Evolutionary conservation across 2,113 vertebrate genomes (phyloP).

Genomic region (Scomber colias): DNA sequence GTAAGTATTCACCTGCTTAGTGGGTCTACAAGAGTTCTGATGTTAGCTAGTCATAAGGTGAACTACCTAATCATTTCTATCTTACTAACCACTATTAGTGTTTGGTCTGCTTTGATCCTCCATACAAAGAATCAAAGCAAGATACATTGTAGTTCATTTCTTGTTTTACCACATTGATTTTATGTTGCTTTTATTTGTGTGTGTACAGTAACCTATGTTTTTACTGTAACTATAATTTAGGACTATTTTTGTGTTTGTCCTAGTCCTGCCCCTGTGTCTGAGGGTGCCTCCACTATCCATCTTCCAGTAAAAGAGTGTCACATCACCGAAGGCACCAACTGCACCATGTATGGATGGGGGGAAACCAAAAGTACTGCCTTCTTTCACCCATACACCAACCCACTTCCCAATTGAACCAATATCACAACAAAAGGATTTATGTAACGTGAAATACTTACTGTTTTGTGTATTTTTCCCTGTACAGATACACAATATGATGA

Average conservation of each 20-base stretch:
- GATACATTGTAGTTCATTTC: too few relatives aligned
- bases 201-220: neutral
- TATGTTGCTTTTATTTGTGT: neutral
- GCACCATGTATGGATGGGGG: slow-evolving; percentile 98
- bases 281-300: slow-evolving; percentile 91
- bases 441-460: neutral
- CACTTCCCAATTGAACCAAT: neutral
- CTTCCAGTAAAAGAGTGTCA: slow-evolving; percentile 94
- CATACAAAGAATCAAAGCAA: too few relatives aligned
- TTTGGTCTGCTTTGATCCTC: too few relatives aligned
- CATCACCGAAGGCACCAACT: slow-evolving; percentile 91
- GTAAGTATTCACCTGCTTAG: slow-evolving; percentile 64
- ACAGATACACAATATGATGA: slow-evolving; percentile 90
- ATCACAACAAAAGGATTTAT: neutral
- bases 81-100: too few relatives aligned
- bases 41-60: neutral
- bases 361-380: slow-evolving; percentile 93
- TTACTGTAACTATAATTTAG: slow-evolving; percentile 30
- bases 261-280: slow-evolving; percentile 91
- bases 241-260: slow-evolving; percentile 30
- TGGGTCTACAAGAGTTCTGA: neutral
- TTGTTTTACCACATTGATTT: too few relatives aligned
- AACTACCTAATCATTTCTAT: too few relatives aligned
- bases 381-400: slow-evolving; percentile 23
- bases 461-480: slow-evolving; percentile 11